A percentile compares a stretch with the other conserved stretches of the same genome.
Conservation (phyloP, 2,113 vertebrate species). For the Chionis minor region DNA sequence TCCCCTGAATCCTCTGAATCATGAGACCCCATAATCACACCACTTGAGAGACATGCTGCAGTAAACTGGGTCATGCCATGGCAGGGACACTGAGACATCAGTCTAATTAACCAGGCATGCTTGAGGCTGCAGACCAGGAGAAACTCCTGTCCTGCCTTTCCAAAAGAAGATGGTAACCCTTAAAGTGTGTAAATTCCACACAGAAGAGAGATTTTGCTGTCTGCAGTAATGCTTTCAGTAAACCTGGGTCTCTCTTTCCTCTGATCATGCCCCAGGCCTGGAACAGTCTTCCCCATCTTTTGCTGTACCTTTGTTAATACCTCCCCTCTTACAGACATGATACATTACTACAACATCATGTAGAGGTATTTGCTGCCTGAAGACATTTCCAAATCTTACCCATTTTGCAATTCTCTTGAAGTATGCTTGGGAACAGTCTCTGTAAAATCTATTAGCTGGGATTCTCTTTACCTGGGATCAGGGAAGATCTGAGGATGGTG, state of each 20-base stretch:
- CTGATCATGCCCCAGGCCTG: not conserved
- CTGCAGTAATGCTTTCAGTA: not conserved
- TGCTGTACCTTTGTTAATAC: not conserved
- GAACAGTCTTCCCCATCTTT: not conserved
- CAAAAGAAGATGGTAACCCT: not conserved
- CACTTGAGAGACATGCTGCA: not conserved
- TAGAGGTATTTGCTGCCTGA: not conserved
- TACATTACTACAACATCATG: not conserved
- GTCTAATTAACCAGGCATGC: not conserved
- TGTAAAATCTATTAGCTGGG: not conserved
- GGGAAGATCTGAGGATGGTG: constrained; percentile 76
- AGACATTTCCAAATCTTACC: not conserved
- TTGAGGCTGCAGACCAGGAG: not conserved
- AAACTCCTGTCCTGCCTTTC: not conserved
- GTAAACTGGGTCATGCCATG: not conserved
- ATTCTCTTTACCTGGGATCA: constrained; percentile 85
- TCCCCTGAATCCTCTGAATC: not conserved
- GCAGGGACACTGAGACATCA: not conserved
- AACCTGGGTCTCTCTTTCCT: not conserved
- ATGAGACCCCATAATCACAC: not conserved
- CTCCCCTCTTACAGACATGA: not conserved
- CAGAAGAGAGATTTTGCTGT: not conserved
- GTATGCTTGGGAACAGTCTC: not conserved
- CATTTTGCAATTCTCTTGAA: not conserved
- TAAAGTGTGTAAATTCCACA: not conserved